phyloP scores from a whole-genome alignment of 2,113 vertebrate genomes.

The Anser cygnoides region DNA sequence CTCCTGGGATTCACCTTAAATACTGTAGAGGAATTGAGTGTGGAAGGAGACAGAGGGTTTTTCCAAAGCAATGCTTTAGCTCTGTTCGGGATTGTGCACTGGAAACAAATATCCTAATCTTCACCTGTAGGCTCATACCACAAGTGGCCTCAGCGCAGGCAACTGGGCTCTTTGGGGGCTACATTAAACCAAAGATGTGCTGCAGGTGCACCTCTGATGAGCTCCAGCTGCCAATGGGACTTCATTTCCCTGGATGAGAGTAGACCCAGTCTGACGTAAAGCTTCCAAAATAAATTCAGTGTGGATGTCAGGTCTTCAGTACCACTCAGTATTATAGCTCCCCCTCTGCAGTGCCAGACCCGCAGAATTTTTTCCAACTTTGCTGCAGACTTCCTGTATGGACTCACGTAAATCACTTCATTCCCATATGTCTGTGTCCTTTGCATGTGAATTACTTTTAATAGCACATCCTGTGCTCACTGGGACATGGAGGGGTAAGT shows the following conservation, averaged over 20 bases:
- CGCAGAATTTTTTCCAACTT: not conserved
- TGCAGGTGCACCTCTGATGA: not conserved
- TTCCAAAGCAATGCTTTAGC: not conserved
- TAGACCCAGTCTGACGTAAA: not conserved
- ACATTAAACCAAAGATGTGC: not conserved
- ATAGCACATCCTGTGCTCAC: not conserved
- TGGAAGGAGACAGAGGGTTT: not conserved
- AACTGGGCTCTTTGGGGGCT: not conserved
- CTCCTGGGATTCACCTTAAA: conserved; percentile 28
- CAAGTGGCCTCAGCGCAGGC: not conserved
- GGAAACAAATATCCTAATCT: not conserved
- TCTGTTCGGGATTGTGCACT: not conserved
- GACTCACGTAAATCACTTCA: conserved; percentile 22
- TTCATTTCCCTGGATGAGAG: not conserved
- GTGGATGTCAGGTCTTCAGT: not conserved
- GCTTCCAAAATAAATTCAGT: not conserved
- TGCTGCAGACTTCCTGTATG: not conserved
- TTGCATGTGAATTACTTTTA: not conserved
- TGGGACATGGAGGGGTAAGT: conserved; percentile 28
- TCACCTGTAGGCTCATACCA: not conserved
- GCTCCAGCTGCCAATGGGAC: not conserved
- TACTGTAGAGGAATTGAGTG: not conserved
- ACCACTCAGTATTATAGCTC: not conserved
- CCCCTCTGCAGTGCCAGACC: not conserved
- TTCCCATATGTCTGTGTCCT: not conserved